Evolutionary conservation across 2,113 vertebrate species (phyloP).

Genomic region (Hypocryptadius cinnamomeus): DNA sequence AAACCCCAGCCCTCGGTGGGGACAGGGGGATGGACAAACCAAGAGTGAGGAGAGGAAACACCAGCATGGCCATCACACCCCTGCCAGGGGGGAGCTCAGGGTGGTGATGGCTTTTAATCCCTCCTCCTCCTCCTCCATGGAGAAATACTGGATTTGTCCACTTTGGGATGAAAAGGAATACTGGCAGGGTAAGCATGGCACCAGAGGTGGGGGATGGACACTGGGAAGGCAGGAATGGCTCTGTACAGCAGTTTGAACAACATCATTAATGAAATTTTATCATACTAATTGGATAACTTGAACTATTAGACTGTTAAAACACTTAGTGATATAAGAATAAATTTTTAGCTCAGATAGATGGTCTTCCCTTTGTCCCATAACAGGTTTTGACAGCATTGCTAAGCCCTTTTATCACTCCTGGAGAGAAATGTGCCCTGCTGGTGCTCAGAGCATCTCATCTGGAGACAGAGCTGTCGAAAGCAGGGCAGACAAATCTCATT

Average conservation of each 20-base stretch:
- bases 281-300: not conserved
- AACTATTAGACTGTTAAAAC: not conserved
- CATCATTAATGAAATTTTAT: not conserved
- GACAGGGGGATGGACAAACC: not conserved
- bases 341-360: not conserved
- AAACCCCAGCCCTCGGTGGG: not conserved
- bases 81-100: too few relatives aligned
- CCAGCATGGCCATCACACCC: not conserved
- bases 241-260: not conserved
- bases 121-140: fast-evolving
- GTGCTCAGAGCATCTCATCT: not conserved
- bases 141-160: not conserved
- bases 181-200: not conserved
- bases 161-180: not conserved
- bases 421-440: not conserved
- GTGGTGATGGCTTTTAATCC: not conserved
- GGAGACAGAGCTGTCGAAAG: not conserved
- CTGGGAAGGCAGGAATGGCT: not conserved
- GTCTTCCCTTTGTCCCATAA: not conserved
- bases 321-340: not conserved
- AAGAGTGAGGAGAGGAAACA: not conserved
- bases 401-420: not conserved
- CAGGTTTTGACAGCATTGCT: not conserved
- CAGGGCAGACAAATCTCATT: not conserved
- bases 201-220: not conserved